phyloP scores from a whole-genome alignment of 2,888 invertebrate genomes.

The Rhyacophila evoluta region DNA sequence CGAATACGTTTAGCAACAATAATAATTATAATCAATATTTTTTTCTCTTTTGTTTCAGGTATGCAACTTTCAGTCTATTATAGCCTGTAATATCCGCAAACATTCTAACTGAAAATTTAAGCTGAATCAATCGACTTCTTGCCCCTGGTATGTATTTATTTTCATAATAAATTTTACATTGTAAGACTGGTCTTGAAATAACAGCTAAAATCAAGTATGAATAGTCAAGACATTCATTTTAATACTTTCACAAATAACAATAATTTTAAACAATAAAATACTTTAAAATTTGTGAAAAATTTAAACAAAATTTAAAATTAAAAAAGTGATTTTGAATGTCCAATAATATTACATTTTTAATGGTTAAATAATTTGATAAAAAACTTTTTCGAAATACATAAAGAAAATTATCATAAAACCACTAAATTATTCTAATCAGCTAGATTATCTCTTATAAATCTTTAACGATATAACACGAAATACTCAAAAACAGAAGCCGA shows the following conservation, averaged over 20 bases:
- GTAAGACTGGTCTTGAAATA: background rate
- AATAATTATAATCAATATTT: background rate
- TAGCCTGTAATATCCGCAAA: background rate
- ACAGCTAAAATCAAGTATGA: too few species aligned
- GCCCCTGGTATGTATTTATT: background rate
- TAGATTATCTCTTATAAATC: too few species aligned
- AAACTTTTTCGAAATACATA: too few species aligned
- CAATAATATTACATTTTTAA: too few species aligned
- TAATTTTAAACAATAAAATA: background rate
- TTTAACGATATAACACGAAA: too few species aligned
- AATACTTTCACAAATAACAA: background rate
- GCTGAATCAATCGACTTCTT: background rate
- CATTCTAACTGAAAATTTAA: background rate
- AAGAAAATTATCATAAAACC: too few species aligned
- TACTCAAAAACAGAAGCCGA: too few species aligned
- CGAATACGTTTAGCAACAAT: background rate
- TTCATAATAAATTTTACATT: background rate
- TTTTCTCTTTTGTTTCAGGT: background rate
- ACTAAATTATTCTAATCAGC: too few species aligned
- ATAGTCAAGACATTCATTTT: background rate
- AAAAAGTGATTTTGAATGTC: too few species aligned
- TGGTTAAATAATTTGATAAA: too few species aligned
- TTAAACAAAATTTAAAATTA: too few species aligned
- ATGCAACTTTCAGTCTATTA: background rate
- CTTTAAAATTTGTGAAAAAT: background rate